Conservation (phyloP, 2,888 invertebrate species). For the Platycheirus rosarum region DNA sequence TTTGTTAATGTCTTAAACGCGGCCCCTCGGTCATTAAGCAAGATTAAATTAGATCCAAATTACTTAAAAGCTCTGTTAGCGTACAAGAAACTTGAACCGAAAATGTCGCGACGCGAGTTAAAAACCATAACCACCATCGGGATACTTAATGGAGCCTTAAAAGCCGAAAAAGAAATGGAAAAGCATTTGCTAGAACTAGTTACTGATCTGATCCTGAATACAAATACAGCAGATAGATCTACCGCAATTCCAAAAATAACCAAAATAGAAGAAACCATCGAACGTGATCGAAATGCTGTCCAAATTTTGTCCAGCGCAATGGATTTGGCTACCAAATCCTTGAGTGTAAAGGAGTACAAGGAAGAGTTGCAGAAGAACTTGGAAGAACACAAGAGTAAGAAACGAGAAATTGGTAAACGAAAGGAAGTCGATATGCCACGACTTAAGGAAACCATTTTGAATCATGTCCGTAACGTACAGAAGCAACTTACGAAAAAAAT, state of each 20-base stretch:
- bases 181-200: constrained; percentile 78
- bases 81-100: constrained; percentile 79
- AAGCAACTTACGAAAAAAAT: constrained; percentile 77
- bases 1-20: constrained; percentile 22
- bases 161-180: constrained; percentile 80
- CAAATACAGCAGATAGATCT: constrained; percentile 75
- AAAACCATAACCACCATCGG: constrained; percentile 79
- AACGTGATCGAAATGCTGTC: constrained; percentile 79
- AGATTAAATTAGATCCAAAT: constrained; percentile 77
- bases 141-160: constrained; percentile 79
- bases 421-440: constrained; percentile 75
- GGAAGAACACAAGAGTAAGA: constrained; percentile 56
- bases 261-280: constrained; percentile 79
- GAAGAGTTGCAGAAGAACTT: constrained; percentile 75
- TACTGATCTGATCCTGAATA: constrained; percentile 78
- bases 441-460: constrained; percentile 77
- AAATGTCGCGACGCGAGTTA: constrained; percentile 78
- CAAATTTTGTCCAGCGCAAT: constrained; percentile 79
- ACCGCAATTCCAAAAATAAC: constrained; percentile 77
- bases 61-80: constrained; percentile 78
- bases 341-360: constrained; percentile 76
- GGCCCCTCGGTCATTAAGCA: constrained; percentile 48
- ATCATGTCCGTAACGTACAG: constrained; percentile 78
- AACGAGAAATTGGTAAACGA: constrained; percentile 15
- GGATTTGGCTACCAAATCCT: constrained; percentile 78